Evolutionary conservation across 2,888 invertebrate genomes (phyloP), one percentile per base, ranked within the genome.

Genomic region (Amitus sp.): DNA sequence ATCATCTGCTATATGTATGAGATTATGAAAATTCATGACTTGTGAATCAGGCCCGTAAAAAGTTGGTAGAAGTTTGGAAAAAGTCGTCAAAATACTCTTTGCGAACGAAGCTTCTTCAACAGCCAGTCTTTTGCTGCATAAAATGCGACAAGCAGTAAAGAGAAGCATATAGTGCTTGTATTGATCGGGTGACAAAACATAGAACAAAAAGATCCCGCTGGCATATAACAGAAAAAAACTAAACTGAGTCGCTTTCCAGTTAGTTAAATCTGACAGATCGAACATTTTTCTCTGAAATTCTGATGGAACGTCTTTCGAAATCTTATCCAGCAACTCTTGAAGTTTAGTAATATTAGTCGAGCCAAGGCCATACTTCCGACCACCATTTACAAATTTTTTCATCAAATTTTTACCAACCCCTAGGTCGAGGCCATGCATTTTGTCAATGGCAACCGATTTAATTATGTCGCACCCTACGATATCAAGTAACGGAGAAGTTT

Each of bases 201-300:
- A 27, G 23, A 57, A 30, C 3, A 67, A 40, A 20, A 66, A 37
- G 28, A 66, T 33, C 7, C 52, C 37, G n/a, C 64, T 57, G 30
- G 23, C 12, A 48, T 67, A 67, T 0, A 60, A 48, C 5, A 71
- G 46, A 43, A 69, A 53, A 28, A 69, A 62, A 9, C 62, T 39
- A 37, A 47, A 65, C 37, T 69, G 66, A 7, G 68, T 68, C n/a
- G 69, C 71, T 52, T 71, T 68, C 65, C 62, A 70, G 17, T 56
- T 43, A 9, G 5, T n/a, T 7, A 56, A 18, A 7, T 66, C 55
- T 12, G 43, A 34, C 2, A 67, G 15, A 30, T 66, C 56, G 13
- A 65, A 63, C 17, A 54, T 47, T n/a, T 58, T 68, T 18, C 69
- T 54, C 57, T 70, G 67, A 46, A 71, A 70, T 42, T 71, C 70